phyloP scores from a whole-genome alignment of 2,797 vertebrate species.

The Notoglanidium macrostoma region DNA sequence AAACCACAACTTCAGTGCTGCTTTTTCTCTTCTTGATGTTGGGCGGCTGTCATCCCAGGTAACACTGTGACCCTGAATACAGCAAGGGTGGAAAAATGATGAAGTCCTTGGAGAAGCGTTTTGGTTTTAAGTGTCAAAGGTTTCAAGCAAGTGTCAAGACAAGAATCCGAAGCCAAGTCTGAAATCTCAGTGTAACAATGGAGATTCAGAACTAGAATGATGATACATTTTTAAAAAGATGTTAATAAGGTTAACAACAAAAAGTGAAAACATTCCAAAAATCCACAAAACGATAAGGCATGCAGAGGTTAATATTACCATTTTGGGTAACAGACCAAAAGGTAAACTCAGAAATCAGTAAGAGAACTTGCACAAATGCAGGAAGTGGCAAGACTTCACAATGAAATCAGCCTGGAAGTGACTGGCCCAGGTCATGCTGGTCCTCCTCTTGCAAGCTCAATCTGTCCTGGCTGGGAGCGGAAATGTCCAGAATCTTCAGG shows the following conservation, averaged over 20 bases:
- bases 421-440: too few relatives aligned
- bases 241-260: background rate
- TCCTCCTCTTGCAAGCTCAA: background rate
- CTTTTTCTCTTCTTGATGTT: conserved; percentile 67
- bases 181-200: background rate
- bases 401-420: background rate
- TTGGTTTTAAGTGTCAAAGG: background rate
- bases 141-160: background rate
- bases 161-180: background rate
- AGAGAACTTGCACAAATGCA: background rate
- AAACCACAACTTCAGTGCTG: conserved; percentile 44
- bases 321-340: background rate
- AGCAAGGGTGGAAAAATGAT: background rate
- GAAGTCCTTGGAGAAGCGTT: background rate
- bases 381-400: background rate
- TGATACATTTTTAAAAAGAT: background rate
- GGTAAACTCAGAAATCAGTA: background rate
- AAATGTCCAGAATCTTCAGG: background rate
- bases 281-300: background rate
- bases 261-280: background rate
- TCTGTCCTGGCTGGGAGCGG: background rate
- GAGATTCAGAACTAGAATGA: background rate
- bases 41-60: conserved; percentile 76
- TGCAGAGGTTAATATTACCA: background rate
- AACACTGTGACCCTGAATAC: background rate